These are phyloP conservation scores for Drosophila fulvimacula DNA, from an alignment of 2,888 invertebrate species.

Conservation along the genomic window DNA sequence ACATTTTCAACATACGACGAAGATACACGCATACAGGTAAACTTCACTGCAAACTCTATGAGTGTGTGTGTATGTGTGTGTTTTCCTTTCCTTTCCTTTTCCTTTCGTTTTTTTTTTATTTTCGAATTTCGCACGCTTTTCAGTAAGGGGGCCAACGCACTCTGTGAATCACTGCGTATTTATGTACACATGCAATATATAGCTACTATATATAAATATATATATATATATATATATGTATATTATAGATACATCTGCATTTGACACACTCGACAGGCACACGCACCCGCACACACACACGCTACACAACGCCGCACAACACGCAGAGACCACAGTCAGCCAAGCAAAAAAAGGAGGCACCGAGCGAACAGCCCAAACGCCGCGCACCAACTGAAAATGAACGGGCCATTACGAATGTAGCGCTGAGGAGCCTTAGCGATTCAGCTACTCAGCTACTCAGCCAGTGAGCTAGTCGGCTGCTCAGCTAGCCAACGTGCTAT, in stretches of 20 bases:
- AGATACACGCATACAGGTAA: background rate
- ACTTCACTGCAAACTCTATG: background rate
- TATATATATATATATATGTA: slow-evolving; percentile 23
- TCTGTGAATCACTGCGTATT: slow-evolving; percentile 64
- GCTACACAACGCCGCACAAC: slow-evolving; percentile 6
- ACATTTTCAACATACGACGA: slow-evolving; percentile 12
- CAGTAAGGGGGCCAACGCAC: slow-evolving; percentile 71
- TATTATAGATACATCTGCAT: slow-evolving; percentile 36
- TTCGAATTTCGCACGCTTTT: slow-evolving; percentile 29
- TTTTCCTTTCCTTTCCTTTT: background rate
- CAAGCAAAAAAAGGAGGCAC: slow-evolving; percentile 62
- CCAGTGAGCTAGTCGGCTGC: slow-evolving; percentile 25
- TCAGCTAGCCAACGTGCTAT: slow-evolving; percentile 41
- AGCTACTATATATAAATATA: slow-evolving; percentile 21
- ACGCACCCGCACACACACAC: slow-evolving; percentile 25
- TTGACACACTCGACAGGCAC: slow-evolving; percentile 47
- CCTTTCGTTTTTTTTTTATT: background rate
- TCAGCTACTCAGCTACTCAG: slow-evolving; percentile 4
- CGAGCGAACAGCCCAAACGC: slow-evolving; percentile 70
- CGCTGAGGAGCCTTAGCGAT: slow-evolving; percentile 34
- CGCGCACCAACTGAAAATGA: slow-evolving; percentile 66
- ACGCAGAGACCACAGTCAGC: slow-evolving; percentile 27
- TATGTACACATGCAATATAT: slow-evolving; percentile 9
- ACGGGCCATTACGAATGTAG: slow-evolving; percentile 48
- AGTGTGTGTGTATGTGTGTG: background rate